Conservation (phyloP, 1,140 invertebrate species). For the Nymphalis io region DNA sequence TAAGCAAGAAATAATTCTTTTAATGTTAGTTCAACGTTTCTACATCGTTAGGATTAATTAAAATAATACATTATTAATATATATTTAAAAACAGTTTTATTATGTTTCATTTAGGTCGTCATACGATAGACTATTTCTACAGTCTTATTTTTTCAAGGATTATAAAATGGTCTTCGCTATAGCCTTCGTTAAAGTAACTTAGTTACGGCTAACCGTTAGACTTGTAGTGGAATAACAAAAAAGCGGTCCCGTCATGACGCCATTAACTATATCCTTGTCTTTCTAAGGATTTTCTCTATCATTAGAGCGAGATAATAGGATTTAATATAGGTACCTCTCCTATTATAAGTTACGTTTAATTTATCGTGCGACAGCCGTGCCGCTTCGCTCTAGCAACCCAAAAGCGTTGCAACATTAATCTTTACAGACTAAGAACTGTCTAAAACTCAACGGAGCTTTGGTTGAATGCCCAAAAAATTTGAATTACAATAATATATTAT, state of each 20-base stretch:
- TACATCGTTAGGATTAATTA: constrained; percentile 21
- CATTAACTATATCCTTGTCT: constrained; percentile 63
- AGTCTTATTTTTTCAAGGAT: constrained; percentile 14
- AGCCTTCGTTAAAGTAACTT: constrained; percentile 65
- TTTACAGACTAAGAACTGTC: constrained; percentile 55
- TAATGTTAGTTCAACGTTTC: constrained; percentile 60
- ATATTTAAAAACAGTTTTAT: not conserved
- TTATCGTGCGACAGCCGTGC: constrained; percentile 76
- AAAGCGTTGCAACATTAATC: constrained; percentile 72
- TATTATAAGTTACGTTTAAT: constrained; percentile 74
- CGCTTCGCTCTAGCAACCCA: constrained; percentile 51
- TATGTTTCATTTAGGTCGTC: not conserved
- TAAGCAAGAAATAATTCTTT: constrained; percentile 71
- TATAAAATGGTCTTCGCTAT: constrained; percentile 49
- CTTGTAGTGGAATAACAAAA: constrained; percentile 70
- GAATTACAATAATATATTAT: not conserved
- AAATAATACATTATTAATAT: not conserved
- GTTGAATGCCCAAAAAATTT: constrained; percentile 7
- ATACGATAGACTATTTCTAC: not conserved
- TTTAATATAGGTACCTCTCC: constrained; percentile 60
- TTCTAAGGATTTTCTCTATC: constrained; percentile 38
- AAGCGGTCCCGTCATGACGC: constrained; percentile 65
- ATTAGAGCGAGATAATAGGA: constrained; percentile 60
- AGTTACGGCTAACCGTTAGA: constrained; percentile 72
- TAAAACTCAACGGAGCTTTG: constrained; percentile 34